Conservation (phyloP, 1,140 invertebrate species). For the Teleogryllus occipitalis region DNA sequence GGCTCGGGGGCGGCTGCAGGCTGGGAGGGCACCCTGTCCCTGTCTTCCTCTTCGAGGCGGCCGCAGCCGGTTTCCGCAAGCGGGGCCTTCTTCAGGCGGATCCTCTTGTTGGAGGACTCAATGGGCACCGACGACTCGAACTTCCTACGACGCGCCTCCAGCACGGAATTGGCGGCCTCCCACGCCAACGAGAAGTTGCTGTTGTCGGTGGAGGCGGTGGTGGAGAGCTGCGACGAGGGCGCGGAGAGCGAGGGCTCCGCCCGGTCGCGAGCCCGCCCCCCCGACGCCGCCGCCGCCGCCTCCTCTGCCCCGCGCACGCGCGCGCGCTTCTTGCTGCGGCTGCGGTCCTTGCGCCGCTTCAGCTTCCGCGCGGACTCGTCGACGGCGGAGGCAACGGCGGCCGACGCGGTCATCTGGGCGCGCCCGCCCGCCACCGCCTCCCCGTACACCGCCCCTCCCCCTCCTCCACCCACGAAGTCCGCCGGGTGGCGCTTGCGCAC, state of each 20-base stretch:
- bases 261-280: too few relatives aligned
- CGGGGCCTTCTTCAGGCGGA: constrained; percentile 30
- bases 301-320: background rate
- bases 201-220: background rate
- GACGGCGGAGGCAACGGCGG: too few relatives aligned
- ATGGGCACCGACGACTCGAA: constrained; percentile 36
- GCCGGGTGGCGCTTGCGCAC: background rate
- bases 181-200: constrained; percentile 15
- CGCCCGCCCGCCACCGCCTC: too few relatives aligned
- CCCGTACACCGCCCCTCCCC: too few relatives aligned
- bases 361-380: background rate
- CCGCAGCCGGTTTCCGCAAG: background rate
- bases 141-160: constrained; percentile 36
- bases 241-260: too few relatives aligned
- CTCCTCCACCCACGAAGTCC: background rate
- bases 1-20: background rate
- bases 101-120: constrained; percentile 37
- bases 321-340: background rate
- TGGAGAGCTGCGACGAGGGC: too few relatives aligned
- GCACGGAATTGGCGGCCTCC: constrained; percentile 30
- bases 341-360: background rate
- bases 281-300: too few relatives aligned
- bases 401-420: too few relatives aligned
- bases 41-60: background rate
- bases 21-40: background rate